Conservation (phyloP, 2,113 vertebrate genomes). For the Peromyscus californicus region DNA sequence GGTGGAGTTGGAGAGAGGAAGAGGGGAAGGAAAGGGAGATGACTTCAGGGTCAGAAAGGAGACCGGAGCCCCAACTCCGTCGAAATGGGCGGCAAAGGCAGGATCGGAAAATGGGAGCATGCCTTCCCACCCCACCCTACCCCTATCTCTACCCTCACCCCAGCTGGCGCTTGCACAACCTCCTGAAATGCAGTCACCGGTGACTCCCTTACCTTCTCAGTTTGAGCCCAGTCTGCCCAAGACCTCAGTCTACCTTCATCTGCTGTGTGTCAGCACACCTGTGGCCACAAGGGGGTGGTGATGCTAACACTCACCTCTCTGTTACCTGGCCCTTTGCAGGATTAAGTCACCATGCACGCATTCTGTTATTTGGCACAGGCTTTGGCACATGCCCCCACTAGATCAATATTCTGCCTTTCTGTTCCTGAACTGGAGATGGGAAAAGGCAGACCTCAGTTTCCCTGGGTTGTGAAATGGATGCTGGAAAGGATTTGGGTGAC, state of each 20-base stretch:
- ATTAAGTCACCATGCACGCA: fast-evolving
- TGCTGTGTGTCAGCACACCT: background rate
- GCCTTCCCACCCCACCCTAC: no score
- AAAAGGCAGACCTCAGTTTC: background rate
- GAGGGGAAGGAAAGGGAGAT: background rate
- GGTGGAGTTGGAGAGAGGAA: background rate
- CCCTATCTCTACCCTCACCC: no score
- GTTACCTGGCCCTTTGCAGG: no score
- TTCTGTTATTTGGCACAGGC: background rate
- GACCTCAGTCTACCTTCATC: background rate
- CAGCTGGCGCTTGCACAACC: no score
- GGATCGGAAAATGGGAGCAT: no score
- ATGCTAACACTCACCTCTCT: fast-evolving
- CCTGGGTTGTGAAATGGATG: no score
- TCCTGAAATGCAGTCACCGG: background rate
- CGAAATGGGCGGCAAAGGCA: background rate
- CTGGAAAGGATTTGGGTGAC: background rate
- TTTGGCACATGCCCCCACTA: background rate
- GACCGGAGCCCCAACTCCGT: background rate
- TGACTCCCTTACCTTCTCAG: fast-evolving
- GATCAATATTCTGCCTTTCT: fast-evolving
- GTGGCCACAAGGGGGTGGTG: fast-evolving
- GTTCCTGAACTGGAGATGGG: background rate
- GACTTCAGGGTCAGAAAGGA: background rate
- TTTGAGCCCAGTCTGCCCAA: background rate